Evolutionary conservation across 2,113 vertebrate species (phyloP).

Genomic region (Gopherus evgoodei): DNA sequence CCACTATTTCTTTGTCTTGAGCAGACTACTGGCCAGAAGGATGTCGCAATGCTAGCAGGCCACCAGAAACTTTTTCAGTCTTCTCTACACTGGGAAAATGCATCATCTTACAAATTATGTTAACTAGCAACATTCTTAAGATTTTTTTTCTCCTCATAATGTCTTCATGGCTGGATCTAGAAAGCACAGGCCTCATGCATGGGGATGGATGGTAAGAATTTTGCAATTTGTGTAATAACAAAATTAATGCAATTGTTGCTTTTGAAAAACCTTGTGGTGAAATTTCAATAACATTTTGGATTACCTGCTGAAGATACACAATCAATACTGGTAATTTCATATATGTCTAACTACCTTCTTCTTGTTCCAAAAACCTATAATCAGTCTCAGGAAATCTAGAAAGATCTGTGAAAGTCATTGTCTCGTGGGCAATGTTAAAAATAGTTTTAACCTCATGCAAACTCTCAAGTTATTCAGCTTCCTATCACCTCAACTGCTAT

Average conservation of each 20-base stretch:
- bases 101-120: not conserved
- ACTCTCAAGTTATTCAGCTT: not conserved
- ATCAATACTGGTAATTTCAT: not conserved
- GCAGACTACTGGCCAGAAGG: not conserved
- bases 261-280: not conserved
- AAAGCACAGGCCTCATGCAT: not conserved
- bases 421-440: not conserved
- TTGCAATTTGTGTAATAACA: not conserved
- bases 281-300: not conserved
- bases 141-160: not conserved
- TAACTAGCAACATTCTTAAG: not conserved
- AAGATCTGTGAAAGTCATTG: not conserved
- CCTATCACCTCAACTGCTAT: not conserved
- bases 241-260: not conserved
- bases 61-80: not conserved
- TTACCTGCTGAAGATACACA: not conserved
- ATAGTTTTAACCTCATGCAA: not conserved
- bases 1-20: not conserved
- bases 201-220: not conserved
- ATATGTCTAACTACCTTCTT: not conserved
- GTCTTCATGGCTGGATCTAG: not conserved
- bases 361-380: not conserved
- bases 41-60: not conserved
- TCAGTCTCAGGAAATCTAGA: not conserved
- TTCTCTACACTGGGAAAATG: not conserved